Percentiles rank a stretch among this genome's conserved stretches.
These are phyloP conservation scores for Ploceus nigricollis DNA, from an alignment of 2,113 vertebrate species.

Conservation along the genomic window DNA sequence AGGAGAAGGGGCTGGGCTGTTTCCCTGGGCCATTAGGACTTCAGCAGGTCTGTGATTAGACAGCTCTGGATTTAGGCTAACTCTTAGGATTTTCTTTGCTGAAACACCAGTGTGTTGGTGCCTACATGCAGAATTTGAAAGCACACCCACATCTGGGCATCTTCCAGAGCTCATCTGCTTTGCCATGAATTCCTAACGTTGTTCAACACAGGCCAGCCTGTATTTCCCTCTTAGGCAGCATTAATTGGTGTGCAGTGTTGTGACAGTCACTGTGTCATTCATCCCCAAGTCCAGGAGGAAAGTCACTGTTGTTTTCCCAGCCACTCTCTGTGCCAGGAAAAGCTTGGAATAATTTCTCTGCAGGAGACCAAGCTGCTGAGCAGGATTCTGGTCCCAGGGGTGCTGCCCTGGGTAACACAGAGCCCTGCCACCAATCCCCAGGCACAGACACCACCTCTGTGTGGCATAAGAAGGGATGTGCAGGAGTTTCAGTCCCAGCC, in stretches of 20 bases:
- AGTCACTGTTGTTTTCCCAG: neutral
- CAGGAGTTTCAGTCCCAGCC: neutral
- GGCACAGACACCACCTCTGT: neutral
- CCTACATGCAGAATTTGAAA: neutral
- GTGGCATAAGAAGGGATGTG: accelerated
- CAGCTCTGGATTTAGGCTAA: neutral
- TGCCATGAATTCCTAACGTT: neutral
- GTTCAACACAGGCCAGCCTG: neutral
- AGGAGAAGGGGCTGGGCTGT: neutral
- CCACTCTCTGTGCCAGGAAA: neutral
- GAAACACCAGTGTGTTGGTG: neutral
- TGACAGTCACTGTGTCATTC: neutral
- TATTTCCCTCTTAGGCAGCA: neutral
- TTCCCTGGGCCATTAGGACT: neutral
- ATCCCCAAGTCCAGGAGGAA: neutral
- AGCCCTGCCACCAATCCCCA: neutral
- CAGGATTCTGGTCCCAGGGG: neutral
- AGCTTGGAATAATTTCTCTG: neutral
- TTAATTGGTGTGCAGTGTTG: neutral
- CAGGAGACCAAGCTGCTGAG: neutral
- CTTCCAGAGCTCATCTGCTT: neutral
- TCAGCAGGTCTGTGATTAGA: neutral
- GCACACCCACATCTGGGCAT: neutral
- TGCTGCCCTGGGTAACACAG: neutral
- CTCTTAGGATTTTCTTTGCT: neutral